Evolutionary conservation across 2,113 vertebrate species (phyloP), one percentile per base, ranked within the genome.

Genomic region (Lophius piscatorius): DNA sequence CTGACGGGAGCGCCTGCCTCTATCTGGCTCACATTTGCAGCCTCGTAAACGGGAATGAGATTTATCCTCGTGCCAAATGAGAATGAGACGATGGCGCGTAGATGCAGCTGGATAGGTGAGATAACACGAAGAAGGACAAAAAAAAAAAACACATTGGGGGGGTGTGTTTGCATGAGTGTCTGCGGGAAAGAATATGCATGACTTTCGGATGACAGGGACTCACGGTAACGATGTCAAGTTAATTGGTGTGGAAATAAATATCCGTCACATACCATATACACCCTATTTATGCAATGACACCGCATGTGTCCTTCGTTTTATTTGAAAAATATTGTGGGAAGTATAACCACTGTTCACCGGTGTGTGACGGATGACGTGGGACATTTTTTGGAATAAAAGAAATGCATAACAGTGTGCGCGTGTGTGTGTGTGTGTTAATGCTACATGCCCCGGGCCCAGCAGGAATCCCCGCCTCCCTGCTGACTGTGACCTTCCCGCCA

Each of bases 401-500:
- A n/a, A n/a, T n/a, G n/a, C n/a, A n/a, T n/a, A n/a, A n/a, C 0
- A 18, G 14, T 21, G 24, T 17, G 18, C 28, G 31, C 54, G 4
- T 36, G 24, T 46, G 23, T 41, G 11, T 24, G 38, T 46, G n/a
- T 39, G 59, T 40, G 42, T 57, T 10, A 45, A 11, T 58, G 57
- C 9, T 45, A 29, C 10, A 12, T 33, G 68, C 78, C 38, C 34
- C 60, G 11, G 36, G 21, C 68, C 52, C 78, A 81, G 75, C 77
- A 59, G 64, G 80, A 63, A 21, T 50, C 62, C 58, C 34, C 21
- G 35, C 52, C 76, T 57, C 74, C 80, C 64, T 18, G 73, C 75
- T 78, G 75, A 63, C 67, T 66, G 2, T 81, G 78, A 86, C 86
- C 82, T 86, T 85, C 75, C 60, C 68, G 63, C 68, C 14, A 41